A percentile compares a stretch with the other conserved stretches of the same genome.
phyloP scores from a whole-genome alignment of 2,113 vertebrate genomes.

The Larimichthys polyactis region DNA sequence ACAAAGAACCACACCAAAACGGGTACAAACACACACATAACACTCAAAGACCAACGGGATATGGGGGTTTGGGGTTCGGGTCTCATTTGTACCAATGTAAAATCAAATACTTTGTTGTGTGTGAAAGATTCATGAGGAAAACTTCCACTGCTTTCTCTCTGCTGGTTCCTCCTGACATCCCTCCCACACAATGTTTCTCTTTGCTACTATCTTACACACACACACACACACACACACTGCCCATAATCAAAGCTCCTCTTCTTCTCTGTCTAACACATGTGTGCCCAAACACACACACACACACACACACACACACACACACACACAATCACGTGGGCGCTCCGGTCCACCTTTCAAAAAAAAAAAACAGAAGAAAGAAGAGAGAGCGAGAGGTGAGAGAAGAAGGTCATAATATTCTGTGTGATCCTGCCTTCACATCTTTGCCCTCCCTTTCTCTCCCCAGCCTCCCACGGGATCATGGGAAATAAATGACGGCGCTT shows the following conservation, averaged over 20 bases:
- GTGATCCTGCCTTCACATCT: constrained; percentile 65
- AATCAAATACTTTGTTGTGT: constrained; percentile 44
- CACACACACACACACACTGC: constrained; percentile 26
- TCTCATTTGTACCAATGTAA: constrained; percentile 42
- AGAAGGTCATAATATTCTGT: constrained; percentile 69
- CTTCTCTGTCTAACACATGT: not conserved
- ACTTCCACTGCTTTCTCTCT: constrained; percentile 49
- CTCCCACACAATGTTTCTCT: constrained; percentile 63
- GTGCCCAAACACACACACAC: not conserved
- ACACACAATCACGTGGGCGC: not conserved
- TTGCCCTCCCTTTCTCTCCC: constrained; percentile 40
- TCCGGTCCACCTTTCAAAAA: constrained; percentile 52
- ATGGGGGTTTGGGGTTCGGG: constrained; percentile 42
- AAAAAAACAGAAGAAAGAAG: constrained; percentile 50
- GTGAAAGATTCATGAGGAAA: constrained; percentile 73
- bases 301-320: not conserved
- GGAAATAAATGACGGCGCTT: constrained; percentile 74
- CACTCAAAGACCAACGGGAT: constrained; percentile 33
- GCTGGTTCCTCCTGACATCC: constrained; percentile 56
- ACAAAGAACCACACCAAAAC: constrained; percentile 23
- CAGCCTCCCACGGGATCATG: constrained; percentile 66
- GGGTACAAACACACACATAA: constrained; percentile 9
- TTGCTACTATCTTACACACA: constrained; percentile 29
- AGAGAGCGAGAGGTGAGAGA: constrained; percentile 41
- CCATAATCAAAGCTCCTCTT: constrained; percentile 54